Conservation (phyloP, 2,888 invertebrate species). For the Microctonus aethiopoides region DNA sequence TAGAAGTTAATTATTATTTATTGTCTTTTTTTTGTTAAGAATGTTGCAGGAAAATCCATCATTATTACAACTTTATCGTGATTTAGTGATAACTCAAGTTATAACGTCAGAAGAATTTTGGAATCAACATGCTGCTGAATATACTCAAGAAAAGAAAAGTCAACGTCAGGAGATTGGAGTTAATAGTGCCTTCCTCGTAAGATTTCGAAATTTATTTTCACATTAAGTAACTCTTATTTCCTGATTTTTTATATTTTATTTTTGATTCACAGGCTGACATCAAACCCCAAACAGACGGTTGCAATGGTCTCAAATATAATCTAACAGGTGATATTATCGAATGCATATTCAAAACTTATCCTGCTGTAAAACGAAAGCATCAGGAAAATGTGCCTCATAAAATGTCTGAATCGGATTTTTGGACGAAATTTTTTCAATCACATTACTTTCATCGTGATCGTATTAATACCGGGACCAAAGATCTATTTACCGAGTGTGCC, state of each 20-base stretch:
- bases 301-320: constrained; percentile 96
- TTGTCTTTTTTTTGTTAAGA: constrained; percentile 66
- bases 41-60: constrained; percentile 90
- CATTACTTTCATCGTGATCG: constrained; percentile 98
- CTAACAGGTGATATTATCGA: constrained; percentile 96
- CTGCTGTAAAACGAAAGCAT: constrained; percentile 97
- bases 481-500: constrained; percentile 97
- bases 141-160: constrained; percentile 78
- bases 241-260: constrained; percentile 1
- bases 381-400: constrained; percentile 95
- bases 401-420: constrained; percentile 96
- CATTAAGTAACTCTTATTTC: no score
- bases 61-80: constrained; percentile 93
- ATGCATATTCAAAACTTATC: constrained; percentile 99
- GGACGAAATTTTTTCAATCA: constrained; percentile 99
- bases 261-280: constrained; percentile 90
- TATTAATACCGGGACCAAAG: constrained; percentile 89
- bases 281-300: constrained; percentile 96
- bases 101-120: constrained; percentile 98
- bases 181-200: constrained; percentile 73
- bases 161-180: constrained; percentile 88
- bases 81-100: constrained; percentile 95
- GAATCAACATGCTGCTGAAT: constrained; percentile 86
- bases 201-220: constrained; percentile 34
- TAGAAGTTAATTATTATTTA: background rate